A percentile compares a stretch with the other conserved stretches of the same genome.
Conservation (phyloP, 2,113 vertebrate genomes). For the Upupa epops region DNA sequence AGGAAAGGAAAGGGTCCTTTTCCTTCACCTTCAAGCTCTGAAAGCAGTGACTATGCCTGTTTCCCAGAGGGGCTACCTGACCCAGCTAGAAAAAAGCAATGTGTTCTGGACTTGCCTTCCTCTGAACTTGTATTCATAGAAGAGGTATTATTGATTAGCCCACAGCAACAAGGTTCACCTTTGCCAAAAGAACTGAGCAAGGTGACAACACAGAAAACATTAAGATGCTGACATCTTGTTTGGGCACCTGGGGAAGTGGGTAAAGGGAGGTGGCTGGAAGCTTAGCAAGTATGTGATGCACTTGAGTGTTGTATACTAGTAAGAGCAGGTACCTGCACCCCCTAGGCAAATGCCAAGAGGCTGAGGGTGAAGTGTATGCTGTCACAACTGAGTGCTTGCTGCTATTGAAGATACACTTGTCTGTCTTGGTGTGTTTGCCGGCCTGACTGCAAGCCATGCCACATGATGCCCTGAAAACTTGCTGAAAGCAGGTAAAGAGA, state of each 20-base stretch:
- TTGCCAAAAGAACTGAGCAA: neutral
- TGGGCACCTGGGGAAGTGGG: neutral
- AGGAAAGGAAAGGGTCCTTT: too few species aligned
- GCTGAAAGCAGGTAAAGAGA: too few species aligned
- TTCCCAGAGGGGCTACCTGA: neutral
- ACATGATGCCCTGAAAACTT: too few species aligned
- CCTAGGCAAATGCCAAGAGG: neutral
- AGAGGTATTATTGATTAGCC: neutral
- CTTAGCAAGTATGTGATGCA: neutral
- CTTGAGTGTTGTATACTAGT: neutral
- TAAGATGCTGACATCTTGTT: too few species aligned
- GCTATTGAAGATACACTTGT: too few species aligned
- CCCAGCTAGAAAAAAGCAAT: neutral
- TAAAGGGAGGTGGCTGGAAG: neutral
- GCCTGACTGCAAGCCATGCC: too few species aligned
- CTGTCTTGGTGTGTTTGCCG: too few species aligned
- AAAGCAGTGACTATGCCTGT: too few species aligned
- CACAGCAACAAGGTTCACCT: neutral
- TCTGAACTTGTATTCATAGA: neutral
- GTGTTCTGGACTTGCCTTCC: neutral
- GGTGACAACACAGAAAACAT: rapidly evolving
- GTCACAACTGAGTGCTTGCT: too few species aligned
- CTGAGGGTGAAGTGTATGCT: too few species aligned
- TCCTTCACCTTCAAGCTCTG: neutral
- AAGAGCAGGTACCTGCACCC: neutral